These are phyloP conservation scores for Carassius carassius DNA, from an alignment of 2,113 vertebrate genomes.

Conservation along the genomic window DNA sequence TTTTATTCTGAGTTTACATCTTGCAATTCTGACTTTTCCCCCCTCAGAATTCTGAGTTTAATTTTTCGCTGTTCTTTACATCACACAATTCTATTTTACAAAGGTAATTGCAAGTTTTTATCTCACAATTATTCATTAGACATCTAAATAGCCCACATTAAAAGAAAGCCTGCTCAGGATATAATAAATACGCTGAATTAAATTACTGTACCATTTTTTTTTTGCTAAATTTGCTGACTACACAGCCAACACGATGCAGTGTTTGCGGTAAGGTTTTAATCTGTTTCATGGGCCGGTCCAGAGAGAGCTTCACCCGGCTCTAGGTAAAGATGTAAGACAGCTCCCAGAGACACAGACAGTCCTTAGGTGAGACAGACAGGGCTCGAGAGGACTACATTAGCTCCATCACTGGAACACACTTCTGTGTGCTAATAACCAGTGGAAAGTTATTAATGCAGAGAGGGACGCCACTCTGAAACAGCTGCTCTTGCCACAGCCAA, in stretches of 20 bases:
- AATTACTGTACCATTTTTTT: too few species aligned
- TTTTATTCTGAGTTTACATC: too few species aligned
- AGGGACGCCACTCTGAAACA: slow-evolving; percentile 75
- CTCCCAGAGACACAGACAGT: slow-evolving; percentile 27
- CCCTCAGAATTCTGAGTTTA: too few species aligned
- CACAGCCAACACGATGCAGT: neutral
- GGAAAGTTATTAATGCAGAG: slow-evolving; percentile 76
- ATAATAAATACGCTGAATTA: too few species aligned
- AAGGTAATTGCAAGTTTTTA: neutral
- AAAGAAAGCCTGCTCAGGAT: too few species aligned
- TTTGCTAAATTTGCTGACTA: neutral
- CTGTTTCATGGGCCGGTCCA: neutral
- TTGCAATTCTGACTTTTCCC: neutral
- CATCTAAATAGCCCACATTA: too few species aligned
- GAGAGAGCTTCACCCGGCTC: neutral
- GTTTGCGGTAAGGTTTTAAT: neutral
- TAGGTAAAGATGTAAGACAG: slow-evolving; percentile 38
- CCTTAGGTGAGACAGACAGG: slow-evolving; percentile 41
- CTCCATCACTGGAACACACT: slow-evolving; percentile 73
- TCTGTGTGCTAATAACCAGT: slow-evolving; percentile 75
- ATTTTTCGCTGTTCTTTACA: too few species aligned
- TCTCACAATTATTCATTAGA: too few species aligned
- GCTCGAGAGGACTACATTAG: slow-evolving; percentile 69
- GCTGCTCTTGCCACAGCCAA: slow-evolving; percentile 81
- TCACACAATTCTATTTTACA: neutral